A percentile compares a stretch with the other conserved stretches of the same genome.
Evolutionary conservation across 2,113 vertebrate species (phyloP).

Genomic region (Epinephelus lanceolatus): DNA sequence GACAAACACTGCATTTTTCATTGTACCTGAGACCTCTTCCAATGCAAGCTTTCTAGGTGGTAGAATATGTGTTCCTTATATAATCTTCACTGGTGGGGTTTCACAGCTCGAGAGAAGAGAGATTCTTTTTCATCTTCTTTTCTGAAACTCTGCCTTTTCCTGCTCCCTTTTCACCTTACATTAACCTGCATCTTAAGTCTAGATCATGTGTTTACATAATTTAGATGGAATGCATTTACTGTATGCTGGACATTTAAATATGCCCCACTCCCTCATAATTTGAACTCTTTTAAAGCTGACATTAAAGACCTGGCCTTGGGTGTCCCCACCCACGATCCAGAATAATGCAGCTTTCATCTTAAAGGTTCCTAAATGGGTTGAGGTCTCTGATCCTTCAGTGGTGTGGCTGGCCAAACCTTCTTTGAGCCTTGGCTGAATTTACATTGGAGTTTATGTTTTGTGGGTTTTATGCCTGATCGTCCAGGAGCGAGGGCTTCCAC

Average conservation of each 20-base stretch:
- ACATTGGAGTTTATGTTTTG: background rate
- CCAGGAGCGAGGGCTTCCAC: background rate
- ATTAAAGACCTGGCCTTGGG: background rate
- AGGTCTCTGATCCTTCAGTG: background rate
- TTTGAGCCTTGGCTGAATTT: background rate
- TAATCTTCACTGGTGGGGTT: background rate
- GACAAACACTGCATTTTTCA: background rate
- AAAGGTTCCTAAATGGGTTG: background rate
- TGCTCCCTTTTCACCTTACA: background rate
- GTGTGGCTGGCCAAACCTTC: background rate
- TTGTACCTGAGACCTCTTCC: background rate
- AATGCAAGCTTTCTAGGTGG: background rate
- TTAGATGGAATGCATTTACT: background rate
- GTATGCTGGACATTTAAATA: background rate
- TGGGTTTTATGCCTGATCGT: background rate
- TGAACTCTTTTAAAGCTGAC: background rate
- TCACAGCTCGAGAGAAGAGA: background rate
- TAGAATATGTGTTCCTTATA: background rate
- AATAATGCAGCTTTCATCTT: background rate
- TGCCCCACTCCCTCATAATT: background rate
- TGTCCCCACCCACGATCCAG: background rate
- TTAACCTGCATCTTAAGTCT: constrained; percentile 7
- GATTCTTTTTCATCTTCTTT: background rate
- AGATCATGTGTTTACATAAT: background rate
- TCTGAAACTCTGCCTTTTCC: background rate